These are phyloP conservation scores for Thymelicus lineola DNA, from an alignment of 2,888 invertebrate species.

Conservation along the genomic window DNA sequence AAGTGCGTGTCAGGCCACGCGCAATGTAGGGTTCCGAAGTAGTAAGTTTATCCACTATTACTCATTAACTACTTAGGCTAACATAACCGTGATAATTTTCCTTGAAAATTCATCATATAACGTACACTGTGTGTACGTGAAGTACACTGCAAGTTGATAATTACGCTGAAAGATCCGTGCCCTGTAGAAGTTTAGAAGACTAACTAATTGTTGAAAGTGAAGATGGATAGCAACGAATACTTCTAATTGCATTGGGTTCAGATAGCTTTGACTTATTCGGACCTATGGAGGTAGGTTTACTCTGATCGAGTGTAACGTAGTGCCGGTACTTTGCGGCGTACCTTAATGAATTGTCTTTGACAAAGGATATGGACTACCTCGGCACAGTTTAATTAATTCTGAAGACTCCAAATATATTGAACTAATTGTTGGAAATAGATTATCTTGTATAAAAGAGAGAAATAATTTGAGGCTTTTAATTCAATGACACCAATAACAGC, in stretches of 20 bases:
- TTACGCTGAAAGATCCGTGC: background rate
- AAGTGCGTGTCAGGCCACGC: too few relatives aligned
- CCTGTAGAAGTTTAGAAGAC: too few relatives aligned
- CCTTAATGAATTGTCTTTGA: constrained; percentile 5
- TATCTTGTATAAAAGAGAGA: background rate
- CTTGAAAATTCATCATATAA: too few relatives aligned
- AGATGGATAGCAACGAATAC: background rate
- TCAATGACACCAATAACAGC: too few relatives aligned
- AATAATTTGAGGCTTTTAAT: too few relatives aligned
- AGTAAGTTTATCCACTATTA: too few relatives aligned
- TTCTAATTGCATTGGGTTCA: background rate
- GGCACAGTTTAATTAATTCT: constrained; percentile 4
- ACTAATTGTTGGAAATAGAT: background rate
- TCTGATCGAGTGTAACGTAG: constrained; percentile 1
- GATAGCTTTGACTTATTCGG: constrained; percentile 11
- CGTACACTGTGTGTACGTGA: too few relatives aligned
- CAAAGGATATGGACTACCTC: background rate
- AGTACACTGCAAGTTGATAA: background rate
- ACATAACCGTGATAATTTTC: too few relatives aligned
- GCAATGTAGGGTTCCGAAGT: too few relatives aligned
- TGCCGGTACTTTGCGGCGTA: constrained; percentile 3
- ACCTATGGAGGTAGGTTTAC: background rate
- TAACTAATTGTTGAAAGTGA: background rate
- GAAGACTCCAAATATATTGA: background rate
- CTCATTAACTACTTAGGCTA: too few relatives aligned